A percentile compares a stretch with the other conserved stretches of the same genome.
phyloP scores from a whole-genome alignment of 2,888 invertebrate genomes.

The Volucella inanis region DNA sequence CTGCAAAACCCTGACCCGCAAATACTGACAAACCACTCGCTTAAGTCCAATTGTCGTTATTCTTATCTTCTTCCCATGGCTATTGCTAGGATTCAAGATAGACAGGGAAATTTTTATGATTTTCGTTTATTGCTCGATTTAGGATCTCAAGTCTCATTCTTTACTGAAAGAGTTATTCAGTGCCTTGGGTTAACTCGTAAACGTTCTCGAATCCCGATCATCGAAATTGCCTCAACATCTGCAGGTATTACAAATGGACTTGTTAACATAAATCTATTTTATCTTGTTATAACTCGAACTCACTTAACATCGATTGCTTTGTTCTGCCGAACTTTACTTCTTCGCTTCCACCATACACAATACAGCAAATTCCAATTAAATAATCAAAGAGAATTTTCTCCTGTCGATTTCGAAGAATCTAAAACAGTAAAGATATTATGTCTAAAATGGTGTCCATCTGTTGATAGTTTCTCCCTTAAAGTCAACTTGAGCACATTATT shows the following conservation, averaged over 20 bases:
- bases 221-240: no score
- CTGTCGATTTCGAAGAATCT: no score
- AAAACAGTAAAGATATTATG: conserved; percentile 63
- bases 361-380: neutral
- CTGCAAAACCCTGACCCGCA: neutral
- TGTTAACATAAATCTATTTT: no score
- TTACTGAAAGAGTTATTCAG: no score
- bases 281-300: no score
- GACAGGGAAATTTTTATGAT: neutral
- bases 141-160: neutral
- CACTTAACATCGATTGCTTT: no score
- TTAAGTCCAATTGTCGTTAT: neutral
- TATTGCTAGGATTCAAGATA: neutral
- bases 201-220: neutral
- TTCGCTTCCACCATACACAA: neutral
- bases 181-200: neutral
- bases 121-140: neutral
- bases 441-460: conserved; percentile 63
- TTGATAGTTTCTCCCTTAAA: conserved; percentile 41
- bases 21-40: neutral
- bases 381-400: no score
- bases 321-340: no score
- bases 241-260: no score
- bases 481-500: conserved; percentile 12
- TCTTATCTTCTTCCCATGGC: neutral